phyloP scores from a whole-genome alignment of 2,113 vertebrate species.

The Rhegmatorhina hoffmannsi region DNA sequence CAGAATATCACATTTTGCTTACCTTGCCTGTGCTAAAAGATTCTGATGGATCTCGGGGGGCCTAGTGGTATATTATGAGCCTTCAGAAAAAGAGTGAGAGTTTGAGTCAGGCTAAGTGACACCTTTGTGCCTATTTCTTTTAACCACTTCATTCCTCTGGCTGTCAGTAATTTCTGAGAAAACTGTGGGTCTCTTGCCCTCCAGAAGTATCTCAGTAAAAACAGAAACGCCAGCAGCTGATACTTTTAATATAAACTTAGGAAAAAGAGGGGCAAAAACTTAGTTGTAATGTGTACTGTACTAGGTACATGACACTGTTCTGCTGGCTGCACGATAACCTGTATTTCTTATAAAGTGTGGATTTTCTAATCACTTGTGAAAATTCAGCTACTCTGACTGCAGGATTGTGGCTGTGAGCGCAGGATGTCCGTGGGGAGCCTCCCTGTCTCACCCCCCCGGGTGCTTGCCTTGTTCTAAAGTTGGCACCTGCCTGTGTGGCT shows the following conservation, averaged over 20 bases:
- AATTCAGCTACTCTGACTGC: background rate
- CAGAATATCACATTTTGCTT: background rate
- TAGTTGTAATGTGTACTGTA: background rate
- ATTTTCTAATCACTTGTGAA: background rate
- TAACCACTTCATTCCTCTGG: background rate
- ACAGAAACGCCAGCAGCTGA: accelerated
- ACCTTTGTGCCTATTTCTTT: background rate
- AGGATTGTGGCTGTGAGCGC: accelerated
- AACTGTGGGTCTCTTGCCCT: background rate
- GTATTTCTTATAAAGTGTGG: background rate
- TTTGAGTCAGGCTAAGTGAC: background rate
- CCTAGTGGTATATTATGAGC: background rate
- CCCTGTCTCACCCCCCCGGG: background rate
- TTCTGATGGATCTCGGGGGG: background rate
- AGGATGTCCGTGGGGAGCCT: accelerated
- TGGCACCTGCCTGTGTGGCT: accelerated
- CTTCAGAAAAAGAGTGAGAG: background rate
- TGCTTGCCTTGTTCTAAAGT: background rate
- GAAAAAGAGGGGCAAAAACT: background rate
- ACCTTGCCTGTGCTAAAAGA: background rate
- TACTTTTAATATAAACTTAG: background rate
- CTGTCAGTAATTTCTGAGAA: background rate
- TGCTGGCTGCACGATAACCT: accelerated
- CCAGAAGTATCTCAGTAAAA: background rate
- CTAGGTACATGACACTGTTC: accelerated